phyloP scores from a whole-genome alignment of 2,113 vertebrate genomes.

The Centropus bengalensis region DNA sequence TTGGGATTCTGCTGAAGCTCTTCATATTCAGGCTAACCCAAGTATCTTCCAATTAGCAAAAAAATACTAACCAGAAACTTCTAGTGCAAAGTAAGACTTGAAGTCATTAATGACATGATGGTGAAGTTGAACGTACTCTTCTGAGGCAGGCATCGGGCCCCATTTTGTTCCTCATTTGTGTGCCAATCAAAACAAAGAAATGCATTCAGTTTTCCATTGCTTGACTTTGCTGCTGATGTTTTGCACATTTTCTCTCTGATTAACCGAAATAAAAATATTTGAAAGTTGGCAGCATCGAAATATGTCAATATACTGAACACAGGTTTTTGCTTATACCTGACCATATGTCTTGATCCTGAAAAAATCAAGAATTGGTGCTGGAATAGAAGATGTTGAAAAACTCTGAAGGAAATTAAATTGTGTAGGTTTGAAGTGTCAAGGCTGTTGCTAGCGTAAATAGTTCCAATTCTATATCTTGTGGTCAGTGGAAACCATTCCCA shows the following conservation, averaged over 20 bases:
- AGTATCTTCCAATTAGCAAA: neutral
- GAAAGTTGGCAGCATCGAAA: neutral
- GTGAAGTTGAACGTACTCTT: neutral
- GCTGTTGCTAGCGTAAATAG: neutral
- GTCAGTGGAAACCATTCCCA: neutral
- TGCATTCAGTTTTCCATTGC: neutral
- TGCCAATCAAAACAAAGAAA: neutral
- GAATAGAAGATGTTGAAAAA: neutral
- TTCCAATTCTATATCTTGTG: neutral
- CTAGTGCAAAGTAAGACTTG: neutral
- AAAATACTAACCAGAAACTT: neutral
- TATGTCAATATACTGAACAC: neutral
- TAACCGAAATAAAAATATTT: neutral
- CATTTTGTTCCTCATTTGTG: neutral
- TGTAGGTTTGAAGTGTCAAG: neutral
- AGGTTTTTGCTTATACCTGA: neutral
- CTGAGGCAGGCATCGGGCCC: neutral
- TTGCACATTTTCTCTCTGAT: neutral
- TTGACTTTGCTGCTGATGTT: neutral
- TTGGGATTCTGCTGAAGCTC: neutral
- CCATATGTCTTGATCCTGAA: neutral
- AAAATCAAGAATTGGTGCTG: neutral
- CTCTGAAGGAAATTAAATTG: neutral
- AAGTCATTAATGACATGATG: neutral
- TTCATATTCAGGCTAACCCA: neutral